Percentiles rank a stretch among this genome's conserved stretches.
Evolutionary conservation across 2,797 vertebrate genomes (phyloP).

Genomic region (Oryzias dopingdopingensis): DNA sequence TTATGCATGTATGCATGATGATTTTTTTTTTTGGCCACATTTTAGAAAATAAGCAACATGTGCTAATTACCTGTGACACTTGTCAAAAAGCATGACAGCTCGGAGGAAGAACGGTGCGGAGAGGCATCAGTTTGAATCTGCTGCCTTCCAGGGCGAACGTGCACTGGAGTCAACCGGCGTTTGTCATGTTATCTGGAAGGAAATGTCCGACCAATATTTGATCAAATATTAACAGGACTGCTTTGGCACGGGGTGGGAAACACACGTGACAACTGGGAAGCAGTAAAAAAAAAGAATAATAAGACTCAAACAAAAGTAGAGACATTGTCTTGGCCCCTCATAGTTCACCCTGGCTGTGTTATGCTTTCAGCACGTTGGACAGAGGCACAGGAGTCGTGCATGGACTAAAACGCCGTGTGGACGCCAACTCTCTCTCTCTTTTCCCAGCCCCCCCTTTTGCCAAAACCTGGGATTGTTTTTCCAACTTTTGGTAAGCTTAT

Average conservation of each 20-base stretch:
- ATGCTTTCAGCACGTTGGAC: slow-evolving; percentile 93
- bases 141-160: slow-evolving; percentile 35
- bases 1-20: slow-evolving; percentile 66
- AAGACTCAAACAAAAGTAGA: slow-evolving; percentile 82
- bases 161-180: slow-evolving; percentile 58
- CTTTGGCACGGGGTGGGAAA: slow-evolving; percentile 80
- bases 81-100: slow-evolving; percentile 59
- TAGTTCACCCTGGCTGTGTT: slow-evolving; percentile 76
- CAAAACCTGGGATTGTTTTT: slow-evolving; percentile 78
- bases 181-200: slow-evolving; percentile 72
- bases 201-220: slow-evolving; percentile 87
- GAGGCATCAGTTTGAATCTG: slow-evolving; percentile 21
- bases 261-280: slow-evolving; percentile 89
- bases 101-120: neutral
- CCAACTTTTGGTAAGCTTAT: slow-evolving; percentile 79
- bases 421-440: slow-evolving; percentile 78
- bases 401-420: slow-evolving; percentile 79
- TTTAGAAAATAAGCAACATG: slow-evolving; percentile 74
- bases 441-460: slow-evolving; percentile 65
- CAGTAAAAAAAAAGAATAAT: slow-evolving; percentile 58
- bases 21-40: slow-evolving; percentile 20
- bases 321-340: slow-evolving; percentile 70
- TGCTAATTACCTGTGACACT: slow-evolving; percentile 72
- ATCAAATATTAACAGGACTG: slow-evolving; percentile 88
- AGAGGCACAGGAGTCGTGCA: slow-evolving; percentile 85